Base-by-base conservation (phyloP, 1,140 invertebrate genomes). In the Drosophila ficusphila region DNA sequence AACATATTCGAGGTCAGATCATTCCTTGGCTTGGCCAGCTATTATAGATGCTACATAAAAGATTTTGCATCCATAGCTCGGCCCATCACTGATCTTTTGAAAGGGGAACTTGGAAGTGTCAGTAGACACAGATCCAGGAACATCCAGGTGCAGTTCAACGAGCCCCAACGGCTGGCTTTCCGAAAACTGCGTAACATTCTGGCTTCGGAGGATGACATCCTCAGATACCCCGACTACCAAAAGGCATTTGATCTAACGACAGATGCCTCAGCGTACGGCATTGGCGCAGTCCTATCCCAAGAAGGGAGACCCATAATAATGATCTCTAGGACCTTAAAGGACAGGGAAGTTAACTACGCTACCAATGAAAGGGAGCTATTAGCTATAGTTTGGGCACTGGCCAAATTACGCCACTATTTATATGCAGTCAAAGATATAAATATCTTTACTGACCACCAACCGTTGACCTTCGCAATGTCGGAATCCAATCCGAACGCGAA, bases 211-310 rank as follows among this genome's bases (percentile, higher is more conserved):
- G 39, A 58, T 27, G 51, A 64, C n/a, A 52, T 57, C 18, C 9
- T 67, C 6, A 27, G 8, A 41, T 51, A 62, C 33, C 57, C 69
- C 2, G 56, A 68, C 21, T 73, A 31, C 9, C 56, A 56, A 21
- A 67, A 61, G 39, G 38, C 46, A 9, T 76, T 72, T 33, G 73
- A 76, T 29, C 31, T 62, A 38, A 76, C 61, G 7, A 67, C 61
- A 1, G 56, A 72, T 52, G 61, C 56, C 4, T 76, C 57, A 4
- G 33, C n/a, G n/a, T n/a, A 9, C 19, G 57, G 27, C 19, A 31
- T 78, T 12, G 60, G 58, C 7, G 58, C 64, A 16, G 70, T 73
- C 3, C 29, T 77, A 4, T 73, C 69, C 19, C 69, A 69, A 5
- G 44, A 0, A 29, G 25, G 25, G 41, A 7, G 29, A 58, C n/a